phyloP scores from a whole-genome alignment of 2,113 vertebrate genomes.

The Lipophrys pholis region DNA sequence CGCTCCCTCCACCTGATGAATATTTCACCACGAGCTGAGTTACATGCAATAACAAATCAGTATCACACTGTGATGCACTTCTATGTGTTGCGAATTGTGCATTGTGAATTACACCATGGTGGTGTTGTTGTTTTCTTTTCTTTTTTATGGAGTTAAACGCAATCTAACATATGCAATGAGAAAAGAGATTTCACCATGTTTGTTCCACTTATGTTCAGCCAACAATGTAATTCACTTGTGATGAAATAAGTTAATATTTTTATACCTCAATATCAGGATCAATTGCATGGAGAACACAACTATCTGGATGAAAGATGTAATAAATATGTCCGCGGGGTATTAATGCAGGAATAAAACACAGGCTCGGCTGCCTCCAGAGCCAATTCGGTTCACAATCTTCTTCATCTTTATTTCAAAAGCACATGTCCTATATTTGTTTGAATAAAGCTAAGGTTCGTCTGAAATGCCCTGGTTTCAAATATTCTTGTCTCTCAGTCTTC shows the following conservation, averaged over 20 bases:
- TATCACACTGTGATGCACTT: constrained; percentile 38
- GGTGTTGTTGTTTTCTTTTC: no score
- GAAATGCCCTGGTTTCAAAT: constrained; percentile 31
- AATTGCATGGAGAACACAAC: constrained; percentile 5
- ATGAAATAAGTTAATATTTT: constrained; percentile 18
- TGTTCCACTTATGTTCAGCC: no score
- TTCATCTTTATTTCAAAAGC: constrained; percentile 42
- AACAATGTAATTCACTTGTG: constrained; percentile 10
- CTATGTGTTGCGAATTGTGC: no score
- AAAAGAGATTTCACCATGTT: no score
- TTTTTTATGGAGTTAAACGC: constrained; percentile 6
- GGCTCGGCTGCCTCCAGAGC: constrained; percentile 9
- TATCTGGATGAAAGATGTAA: constrained; percentile 21
- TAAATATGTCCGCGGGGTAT: constrained; percentile 20
- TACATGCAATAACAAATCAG: constrained; percentile 53
- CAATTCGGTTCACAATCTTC: constrained; percentile 10
- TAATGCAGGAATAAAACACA: constrained; percentile 22
- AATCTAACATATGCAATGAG: background rate
- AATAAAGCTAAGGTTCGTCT: constrained; percentile 43
- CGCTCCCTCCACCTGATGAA: constrained; percentile 46
- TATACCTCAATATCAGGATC: background rate
- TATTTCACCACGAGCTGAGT: constrained; percentile 51
- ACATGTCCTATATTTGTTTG: constrained; percentile 22
- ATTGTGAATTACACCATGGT: no score
- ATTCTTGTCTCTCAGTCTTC: constrained; percentile 23